Base-by-base conservation (phyloP, 2,888 invertebrate species). In the Coenonympha glycerion region DNA sequence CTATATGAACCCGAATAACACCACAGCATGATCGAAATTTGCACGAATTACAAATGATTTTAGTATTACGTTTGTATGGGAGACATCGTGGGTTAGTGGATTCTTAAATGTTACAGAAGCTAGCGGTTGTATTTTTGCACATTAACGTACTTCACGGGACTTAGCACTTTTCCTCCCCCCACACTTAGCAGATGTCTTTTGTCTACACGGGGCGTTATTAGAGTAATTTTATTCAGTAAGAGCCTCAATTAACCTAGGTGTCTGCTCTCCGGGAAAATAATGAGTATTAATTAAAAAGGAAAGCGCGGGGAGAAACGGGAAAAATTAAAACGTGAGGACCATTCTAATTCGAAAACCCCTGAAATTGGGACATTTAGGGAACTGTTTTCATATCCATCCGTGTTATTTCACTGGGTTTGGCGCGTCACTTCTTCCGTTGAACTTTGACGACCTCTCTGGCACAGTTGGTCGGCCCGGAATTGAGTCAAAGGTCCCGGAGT, bases 241-340 rank as follows among this genome's bases (percentile, higher is more conserved):
- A 33, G 48, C 40, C 44, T 48, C 41, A 50, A 54, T 56, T 56
- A 56, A 52, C 47, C 42, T 40, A 36, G 48, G 31, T 49, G 50
- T 42, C 47, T 42, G 49, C 40, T 40, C 49, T 44, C 45, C 13
- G 46, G 47, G 37, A 45, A 54, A 55, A 57, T 60, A 60, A 60
- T 57, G 55, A 60, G 55, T 53, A 51, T 60, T 57, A 57, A 61
- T 60, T 57, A 57, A 57, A 60, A 59, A 55, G 48, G 39, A 45
- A 46, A 49, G 54, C 44, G 58, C 51, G 49, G 48, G 47, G 44
- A 53, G 55, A 33, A 58, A 51, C 26, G 40, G 49, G 46, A n/a
- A 53, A 54, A 56, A 59, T 58, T 54, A 56, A 59, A 59, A 53
- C 47, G 54, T 53, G 52, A 39, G 41, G 47, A 48, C 57, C 49